Evolutionary conservation across 1,140 invertebrate genomes (phyloP).

Genomic region (Lysiphlebus fabarum): DNA sequence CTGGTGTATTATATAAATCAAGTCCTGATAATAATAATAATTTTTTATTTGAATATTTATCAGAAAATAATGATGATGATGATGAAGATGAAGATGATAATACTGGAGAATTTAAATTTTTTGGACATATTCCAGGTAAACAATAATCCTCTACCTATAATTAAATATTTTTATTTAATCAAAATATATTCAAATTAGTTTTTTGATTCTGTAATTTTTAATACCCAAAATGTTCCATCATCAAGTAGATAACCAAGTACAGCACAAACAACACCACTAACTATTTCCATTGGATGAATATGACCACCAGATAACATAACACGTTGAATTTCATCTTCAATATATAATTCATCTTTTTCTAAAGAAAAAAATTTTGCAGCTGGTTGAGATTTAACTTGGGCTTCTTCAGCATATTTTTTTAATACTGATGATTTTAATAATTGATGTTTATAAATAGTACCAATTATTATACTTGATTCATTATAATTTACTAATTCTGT

Average conservation of each 20-base stretch:
- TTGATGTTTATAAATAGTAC: slow-evolving; percentile 91
- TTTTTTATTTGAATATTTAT: slow-evolving; percentile 56
- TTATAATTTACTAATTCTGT: slow-evolving; percentile 43
- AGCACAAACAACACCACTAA: slow-evolving; percentile 78
- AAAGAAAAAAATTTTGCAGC: slow-evolving; percentile 66
- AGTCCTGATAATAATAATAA: slow-evolving; percentile 81
- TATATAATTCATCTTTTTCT: slow-evolving; percentile 71
- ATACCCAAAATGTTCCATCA: slow-evolving; percentile 45
- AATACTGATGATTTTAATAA: slow-evolving; percentile 88
- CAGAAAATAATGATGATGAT: slow-evolving; percentile 31
- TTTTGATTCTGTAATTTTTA: background rate
- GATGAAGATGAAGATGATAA: slow-evolving; percentile 43
- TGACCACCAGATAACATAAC: slow-evolving; percentile 72
- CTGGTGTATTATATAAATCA: slow-evolving; percentile 62
- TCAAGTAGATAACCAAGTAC: slow-evolving; percentile 61
- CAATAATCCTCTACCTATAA: slow-evolving; percentile 69
- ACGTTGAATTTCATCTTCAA: slow-evolving; percentile 90
- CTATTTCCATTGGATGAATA: slow-evolving; percentile 59
- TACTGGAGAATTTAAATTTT: slow-evolving; percentile 38
- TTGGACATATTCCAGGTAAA: slow-evolving; percentile 64
- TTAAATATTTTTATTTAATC: slow-evolving; percentile 1
- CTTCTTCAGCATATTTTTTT: slow-evolving; percentile 85
- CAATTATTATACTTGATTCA: slow-evolving; percentile 73
- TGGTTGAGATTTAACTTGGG: slow-evolving; percentile 76
- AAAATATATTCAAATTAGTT: slow-evolving; percentile 6